Evolutionary conservation across 2,113 vertebrate species (phyloP).

Genomic region (Panthera leo): DNA sequence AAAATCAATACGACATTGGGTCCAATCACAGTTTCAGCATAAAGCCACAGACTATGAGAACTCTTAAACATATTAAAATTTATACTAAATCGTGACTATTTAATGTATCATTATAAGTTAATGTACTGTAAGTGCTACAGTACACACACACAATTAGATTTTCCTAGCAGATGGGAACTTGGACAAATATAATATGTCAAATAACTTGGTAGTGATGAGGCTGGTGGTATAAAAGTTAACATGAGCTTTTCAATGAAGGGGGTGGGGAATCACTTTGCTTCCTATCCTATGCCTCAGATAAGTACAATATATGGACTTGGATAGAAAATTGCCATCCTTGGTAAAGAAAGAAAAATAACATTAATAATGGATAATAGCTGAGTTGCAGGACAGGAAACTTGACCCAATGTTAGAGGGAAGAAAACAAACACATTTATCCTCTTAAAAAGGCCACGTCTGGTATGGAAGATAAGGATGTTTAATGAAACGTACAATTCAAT

Average conservation of each 20-base stretch:
- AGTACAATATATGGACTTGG: background rate
- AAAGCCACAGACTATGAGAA: conserved; percentile 24
- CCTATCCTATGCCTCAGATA: background rate
- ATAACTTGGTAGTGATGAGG: background rate
- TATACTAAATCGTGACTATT: background rate
- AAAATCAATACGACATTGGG: background rate
- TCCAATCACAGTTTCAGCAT: background rate
- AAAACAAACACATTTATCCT: conserved; percentile 74
- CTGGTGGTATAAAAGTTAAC: background rate
- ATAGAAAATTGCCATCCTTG: conserved; percentile 1
- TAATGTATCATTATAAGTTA: background rate
- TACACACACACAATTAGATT: background rate
- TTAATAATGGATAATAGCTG: conserved; percentile 58
- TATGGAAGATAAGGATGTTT: conserved; percentile 75
- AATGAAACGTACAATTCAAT: conserved; percentile 70
- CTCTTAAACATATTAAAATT: background rate
- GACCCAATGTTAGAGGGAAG: conserved; percentile 29
- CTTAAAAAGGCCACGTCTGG: conserved; percentile 67
- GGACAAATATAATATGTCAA: background rate
- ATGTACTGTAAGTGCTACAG: background rate
- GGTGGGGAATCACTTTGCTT: background rate
- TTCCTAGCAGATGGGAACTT: background rate
- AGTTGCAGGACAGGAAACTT: conserved; percentile 51
- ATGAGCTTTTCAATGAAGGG: background rate
- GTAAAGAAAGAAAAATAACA: conserved; percentile 28